Conservation (phyloP, 2,113 vertebrate species). For the Phylloscopus trochiloides region DNA sequence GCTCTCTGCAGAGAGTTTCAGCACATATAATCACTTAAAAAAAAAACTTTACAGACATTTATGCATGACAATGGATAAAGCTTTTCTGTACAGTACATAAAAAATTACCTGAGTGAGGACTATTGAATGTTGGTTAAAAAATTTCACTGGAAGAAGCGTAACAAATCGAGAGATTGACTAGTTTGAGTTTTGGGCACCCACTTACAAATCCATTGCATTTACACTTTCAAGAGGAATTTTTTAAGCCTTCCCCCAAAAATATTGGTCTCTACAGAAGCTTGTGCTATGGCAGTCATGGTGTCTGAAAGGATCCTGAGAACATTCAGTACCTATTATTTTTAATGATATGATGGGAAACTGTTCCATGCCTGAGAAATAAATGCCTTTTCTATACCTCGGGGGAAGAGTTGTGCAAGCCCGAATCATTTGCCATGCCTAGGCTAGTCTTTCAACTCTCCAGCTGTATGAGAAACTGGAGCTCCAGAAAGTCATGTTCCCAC, state of each 20-base stretch:
- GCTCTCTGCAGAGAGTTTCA: not conserved
- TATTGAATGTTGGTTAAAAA: not conserved
- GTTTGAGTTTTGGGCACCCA: not conserved
- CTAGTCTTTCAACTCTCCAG: constrained; percentile 8
- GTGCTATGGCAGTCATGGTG: not conserved
- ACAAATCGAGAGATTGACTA: not conserved
- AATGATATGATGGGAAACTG: constrained; percentile 10
- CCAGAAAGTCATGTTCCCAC: not conserved
- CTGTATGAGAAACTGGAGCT: not conserved
- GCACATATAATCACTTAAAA: not conserved
- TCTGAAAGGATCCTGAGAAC: not conserved
- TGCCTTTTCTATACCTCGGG: constrained; percentile 27
- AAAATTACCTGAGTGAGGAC: not conserved
- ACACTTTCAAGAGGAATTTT: not conserved
- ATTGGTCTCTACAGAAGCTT: not conserved
- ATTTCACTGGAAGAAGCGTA: not conserved
- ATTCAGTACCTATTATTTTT: constrained; percentile 3
- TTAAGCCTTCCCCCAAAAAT: not conserved
- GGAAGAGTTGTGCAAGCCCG: not conserved
- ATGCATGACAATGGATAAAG: not conserved
- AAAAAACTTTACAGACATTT: not conserved
- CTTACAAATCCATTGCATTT: not conserved
- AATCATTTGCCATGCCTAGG: not conserved
- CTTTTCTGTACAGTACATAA: not conserved
- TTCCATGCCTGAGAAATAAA: constrained; percentile 25